Evolutionary conservation across 2,888 invertebrate genomes (phyloP).

Genomic region (Euspilapteryx auroguttella): DNA sequence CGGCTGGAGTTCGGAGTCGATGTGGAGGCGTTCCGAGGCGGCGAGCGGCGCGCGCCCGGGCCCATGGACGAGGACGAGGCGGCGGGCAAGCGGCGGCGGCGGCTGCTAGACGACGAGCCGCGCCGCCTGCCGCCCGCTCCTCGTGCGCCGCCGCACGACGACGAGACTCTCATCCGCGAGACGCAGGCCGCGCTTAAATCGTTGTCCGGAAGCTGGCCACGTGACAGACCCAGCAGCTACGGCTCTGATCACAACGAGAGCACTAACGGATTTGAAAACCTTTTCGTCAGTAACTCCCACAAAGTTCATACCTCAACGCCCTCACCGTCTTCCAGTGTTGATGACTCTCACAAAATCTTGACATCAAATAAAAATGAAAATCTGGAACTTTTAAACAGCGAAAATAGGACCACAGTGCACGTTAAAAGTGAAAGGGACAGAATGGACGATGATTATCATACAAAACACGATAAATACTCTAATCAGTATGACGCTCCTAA

Average conservation of each 20-base stretch:
- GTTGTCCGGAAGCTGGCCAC: constrained; percentile 82
- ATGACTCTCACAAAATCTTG: constrained; percentile 69
- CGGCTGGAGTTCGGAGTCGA: constrained; percentile 66
- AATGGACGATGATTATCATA: constrained; percentile 33
- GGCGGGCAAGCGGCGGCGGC: constrained; percentile 40
- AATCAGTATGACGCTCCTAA: constrained; percentile 68
- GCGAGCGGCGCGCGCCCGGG: constrained; percentile 31
- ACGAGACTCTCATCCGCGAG: constrained; percentile 83
- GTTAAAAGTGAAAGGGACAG: constrained; percentile 28
- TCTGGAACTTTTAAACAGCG: no score
- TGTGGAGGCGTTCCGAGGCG: constrained; percentile 43
- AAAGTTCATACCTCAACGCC: constrained; percentile 68
- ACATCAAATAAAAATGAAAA: no score
- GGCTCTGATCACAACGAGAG: constrained; percentile 73
- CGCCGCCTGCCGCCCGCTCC: constrained; percentile 23
- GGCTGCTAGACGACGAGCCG: constrained; percentile 47
- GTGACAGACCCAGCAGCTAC: constrained; percentile 66
- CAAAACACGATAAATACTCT: constrained; percentile 45
- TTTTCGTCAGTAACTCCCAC: constrained; percentile 78
- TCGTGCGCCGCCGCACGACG: constrained; percentile 64
- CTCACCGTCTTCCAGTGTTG: constrained; percentile 63
- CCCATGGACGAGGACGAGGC: constrained; percentile 48
- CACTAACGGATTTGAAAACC: constrained; percentile 79
- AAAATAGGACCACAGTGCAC: constrained; percentile 15
- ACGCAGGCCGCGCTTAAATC: constrained; percentile 87